phyloP scores from a whole-genome alignment of 23 tunicate species.

The Aplidium turbinatum region DNA sequence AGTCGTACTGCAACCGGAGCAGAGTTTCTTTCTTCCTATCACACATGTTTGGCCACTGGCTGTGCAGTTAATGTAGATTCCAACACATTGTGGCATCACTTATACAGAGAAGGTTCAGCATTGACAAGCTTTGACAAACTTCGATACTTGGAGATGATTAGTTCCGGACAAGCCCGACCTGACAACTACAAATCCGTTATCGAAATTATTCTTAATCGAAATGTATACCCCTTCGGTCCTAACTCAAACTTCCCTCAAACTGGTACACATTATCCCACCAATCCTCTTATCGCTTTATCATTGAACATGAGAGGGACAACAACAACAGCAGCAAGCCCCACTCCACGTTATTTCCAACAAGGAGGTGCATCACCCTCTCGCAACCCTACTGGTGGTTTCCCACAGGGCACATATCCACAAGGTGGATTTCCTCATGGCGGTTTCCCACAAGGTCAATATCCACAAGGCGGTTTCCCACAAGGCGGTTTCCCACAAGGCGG shows the following conservation, averaged over 20 bases:
- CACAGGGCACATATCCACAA: too few relatives aligned
- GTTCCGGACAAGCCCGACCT: constrained; percentile 56
- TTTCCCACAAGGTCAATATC: not conserved
- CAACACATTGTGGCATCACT: not conserved
- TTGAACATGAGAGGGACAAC: not conserved
- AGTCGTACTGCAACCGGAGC: constrained; percentile 16
- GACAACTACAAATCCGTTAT: constrained; percentile 37
- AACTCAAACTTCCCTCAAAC: not conserved
- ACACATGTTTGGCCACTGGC: constrained; percentile 65
- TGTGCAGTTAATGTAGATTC: constrained; percentile 42
- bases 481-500: too few relatives aligned
- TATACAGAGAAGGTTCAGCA: not conserved
- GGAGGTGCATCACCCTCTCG: too few relatives aligned
- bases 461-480: not conserved
- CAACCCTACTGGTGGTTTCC: too few relatives aligned
- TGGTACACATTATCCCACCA: not conserved
- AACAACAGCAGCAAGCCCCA: too few relatives aligned
- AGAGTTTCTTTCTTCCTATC: constrained; percentile 46
- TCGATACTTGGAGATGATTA: constrained; percentile 2
- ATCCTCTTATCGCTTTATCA: not conserved
- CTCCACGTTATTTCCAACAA: too few relatives aligned
- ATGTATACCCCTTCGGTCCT: not conserved
- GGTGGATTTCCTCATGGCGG: not conserved
- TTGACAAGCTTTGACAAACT: not conserved
- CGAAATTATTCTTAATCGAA: not conserved